Evolutionary conservation across 2,888 invertebrate genomes (phyloP).

Genomic region (Andricus curvator): DNA sequence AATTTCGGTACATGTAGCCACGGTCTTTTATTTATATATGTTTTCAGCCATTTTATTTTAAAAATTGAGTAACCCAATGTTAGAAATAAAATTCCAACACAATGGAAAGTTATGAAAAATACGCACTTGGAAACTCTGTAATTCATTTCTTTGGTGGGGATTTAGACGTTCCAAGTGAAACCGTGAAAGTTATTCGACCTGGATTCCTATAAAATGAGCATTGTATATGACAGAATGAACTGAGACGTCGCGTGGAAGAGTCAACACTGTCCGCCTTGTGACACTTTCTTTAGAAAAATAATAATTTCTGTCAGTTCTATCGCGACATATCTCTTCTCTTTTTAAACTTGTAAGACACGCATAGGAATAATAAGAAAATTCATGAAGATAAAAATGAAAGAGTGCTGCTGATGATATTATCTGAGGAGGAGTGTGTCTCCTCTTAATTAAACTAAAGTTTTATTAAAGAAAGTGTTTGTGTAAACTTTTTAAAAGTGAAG

Average conservation of each 20-base stretch:
- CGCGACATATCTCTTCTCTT: not conserved
- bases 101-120: not conserved
- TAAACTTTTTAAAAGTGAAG: not conserved
- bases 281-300: not conserved
- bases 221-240: not conserved
- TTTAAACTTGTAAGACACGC: not conserved
- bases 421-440: no score
- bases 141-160: not conserved
- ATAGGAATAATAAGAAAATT: not conserved
- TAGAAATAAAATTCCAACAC: not conserved
- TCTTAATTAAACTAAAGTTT: no score
- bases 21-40: no score
- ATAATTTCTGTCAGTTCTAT: not conserved
- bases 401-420: not conserved
- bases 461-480: not conserved
- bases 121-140: not conserved
- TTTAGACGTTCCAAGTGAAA: conserved; percentile 20
- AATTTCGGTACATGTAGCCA: no score
- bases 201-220: conserved; percentile 45
- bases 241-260: not conserved
- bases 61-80: no score
- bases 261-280: not conserved
- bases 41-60: no score
- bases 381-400: not conserved
- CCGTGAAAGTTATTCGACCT: conserved; percentile 55